phyloP scores from a whole-genome alignment of 2,797 vertebrate genomes.

The Sciurus carolinensis region DNA sequence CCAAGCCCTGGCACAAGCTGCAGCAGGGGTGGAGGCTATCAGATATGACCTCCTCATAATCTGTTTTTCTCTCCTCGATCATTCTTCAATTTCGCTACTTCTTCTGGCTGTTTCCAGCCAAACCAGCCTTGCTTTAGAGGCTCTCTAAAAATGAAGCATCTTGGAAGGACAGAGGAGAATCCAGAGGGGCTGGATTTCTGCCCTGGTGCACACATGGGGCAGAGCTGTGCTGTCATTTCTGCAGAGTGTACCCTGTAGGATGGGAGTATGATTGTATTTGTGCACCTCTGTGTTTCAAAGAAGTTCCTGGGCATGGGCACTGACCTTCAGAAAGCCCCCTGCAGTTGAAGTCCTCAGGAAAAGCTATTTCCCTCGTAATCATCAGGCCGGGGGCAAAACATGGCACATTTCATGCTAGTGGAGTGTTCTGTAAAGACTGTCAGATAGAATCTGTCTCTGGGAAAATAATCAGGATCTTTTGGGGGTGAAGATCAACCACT shows the following conservation, averaged over 20 bases:
- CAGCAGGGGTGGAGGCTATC: neutral
- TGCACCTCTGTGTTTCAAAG: constrained; percentile 71
- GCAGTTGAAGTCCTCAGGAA: constrained; percentile 84
- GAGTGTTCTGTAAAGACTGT: constrained; percentile 89
- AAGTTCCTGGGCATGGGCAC: constrained; percentile 84
- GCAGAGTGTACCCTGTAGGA: neutral
- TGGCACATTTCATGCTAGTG: constrained; percentile 87
- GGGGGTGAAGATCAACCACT: constrained; percentile 81
- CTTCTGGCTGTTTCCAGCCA: neutral
- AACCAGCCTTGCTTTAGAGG: neutral
- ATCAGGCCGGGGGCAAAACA: constrained; percentile 85
- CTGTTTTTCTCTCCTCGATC: neutral
- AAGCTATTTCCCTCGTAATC: constrained; percentile 88
- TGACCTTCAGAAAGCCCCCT: constrained; percentile 88
- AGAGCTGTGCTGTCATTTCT: neutral
- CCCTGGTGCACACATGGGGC: neutral
- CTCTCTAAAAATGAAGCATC: neutral
- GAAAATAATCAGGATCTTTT: constrained; percentile 71
- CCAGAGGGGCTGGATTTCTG: neutral
- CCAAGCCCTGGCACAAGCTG: neutral
- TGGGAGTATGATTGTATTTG: neutral
- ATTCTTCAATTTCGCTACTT: neutral
- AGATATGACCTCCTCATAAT: neutral
- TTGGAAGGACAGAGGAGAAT: neutral
- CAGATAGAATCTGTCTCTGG: constrained; percentile 89